Evolutionary conservation across 1,140 invertebrate genomes (phyloP), one percentile per base, ranked within the genome.

Genomic region (Coelopa frigida): DNA sequence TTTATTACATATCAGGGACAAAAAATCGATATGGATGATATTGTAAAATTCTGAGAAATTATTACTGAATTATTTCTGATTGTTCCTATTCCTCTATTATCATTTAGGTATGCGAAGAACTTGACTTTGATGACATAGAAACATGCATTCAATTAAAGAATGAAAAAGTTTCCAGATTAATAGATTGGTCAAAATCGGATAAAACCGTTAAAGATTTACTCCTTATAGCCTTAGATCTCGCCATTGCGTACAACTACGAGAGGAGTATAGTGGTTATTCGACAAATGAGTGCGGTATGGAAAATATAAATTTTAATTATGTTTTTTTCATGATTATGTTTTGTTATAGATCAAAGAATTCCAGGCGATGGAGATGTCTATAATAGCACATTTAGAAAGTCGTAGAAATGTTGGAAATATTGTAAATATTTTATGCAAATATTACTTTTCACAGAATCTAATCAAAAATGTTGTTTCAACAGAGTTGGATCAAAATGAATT

Each of bases 141-240:
- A 29, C 27, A 29, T 29, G 8, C 27, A 29, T 29, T 20, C 18
- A 29, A 18, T 7, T 40, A n/a, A 11, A 20, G 11, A 15, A 18
- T 3, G n/a, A 21, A 35, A 33, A 8, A 18, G 20, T 12, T 12
- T 6, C n/a, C 31, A 23, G 21, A 33, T 21, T 33, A 31, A 33
- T 29, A 17, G 18, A 23, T 15, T 44, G 42, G 42, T 33, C 42
- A 3, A 15, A 44, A 15, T 29, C 42, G 10, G 15, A 32, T 4
- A 14, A 35, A 8, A 32, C 31, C n/a, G 21, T 44, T 3, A 24
- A 23, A 35, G 42, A 44, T 35, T 18, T 44, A 5, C 31, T 44
- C 20, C 24, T 44, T 33, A 44, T 44, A 6, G 27, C 42, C 5
- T 44, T 44, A 15, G 29, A 44, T 15, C 14, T 44, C 24, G 27